Base-by-base conservation (phyloP, 2,797 vertebrate species). In the Cyprinella venusta region DNA sequence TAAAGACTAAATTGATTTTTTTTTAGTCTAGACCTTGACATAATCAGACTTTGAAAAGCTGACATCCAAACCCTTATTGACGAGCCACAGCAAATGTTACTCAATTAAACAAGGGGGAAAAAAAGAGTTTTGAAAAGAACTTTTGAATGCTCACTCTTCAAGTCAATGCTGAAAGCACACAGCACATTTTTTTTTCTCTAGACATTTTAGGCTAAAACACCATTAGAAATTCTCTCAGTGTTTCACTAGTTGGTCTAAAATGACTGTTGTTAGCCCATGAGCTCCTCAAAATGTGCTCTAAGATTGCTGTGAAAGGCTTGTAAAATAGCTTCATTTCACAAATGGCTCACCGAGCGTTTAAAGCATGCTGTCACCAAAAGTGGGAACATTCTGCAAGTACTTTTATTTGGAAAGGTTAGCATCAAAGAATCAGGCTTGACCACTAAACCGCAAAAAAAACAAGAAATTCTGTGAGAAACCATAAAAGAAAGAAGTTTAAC, bases 241-340 rank as follows among this genome's bases (percentile, higher is more conserved):
- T 26, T 83, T 70, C 54, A 38, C 64, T 80, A 79, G 54, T 76
- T 79, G 76, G 80, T 76, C 38, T 30, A 54, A 61, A 87, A 84
- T 85, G 40, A 72, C 59, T 61, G 59, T 30, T 84, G 40, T 84
- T 74, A 81, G 84, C 75, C 79, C 72, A 85, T 70, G 24, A 78
- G 82, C 80, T 70, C 56, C 80, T 77, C 68, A 71, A 13, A 87
- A 87, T 77, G 61, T 85, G 84, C 36, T 78, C 80, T 74, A 40
- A 76, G 67, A 77, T 69, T 74, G 84, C 76, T 42, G 56, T 74
- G 80, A 76, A 84, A 84, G 42, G 63, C n/a, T 45, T 48, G 61
- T 76, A 54, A 88, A 85, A 88, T 84, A 82, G 71, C 61, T 56
- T 81, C 42, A 72, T 72, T 87, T 80, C 79, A 63, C 79, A 85